These are phyloP conservation scores for Coturnix japonica DNA, from an alignment of 2,113 vertebrate species.

Conservation along the genomic window DNA sequence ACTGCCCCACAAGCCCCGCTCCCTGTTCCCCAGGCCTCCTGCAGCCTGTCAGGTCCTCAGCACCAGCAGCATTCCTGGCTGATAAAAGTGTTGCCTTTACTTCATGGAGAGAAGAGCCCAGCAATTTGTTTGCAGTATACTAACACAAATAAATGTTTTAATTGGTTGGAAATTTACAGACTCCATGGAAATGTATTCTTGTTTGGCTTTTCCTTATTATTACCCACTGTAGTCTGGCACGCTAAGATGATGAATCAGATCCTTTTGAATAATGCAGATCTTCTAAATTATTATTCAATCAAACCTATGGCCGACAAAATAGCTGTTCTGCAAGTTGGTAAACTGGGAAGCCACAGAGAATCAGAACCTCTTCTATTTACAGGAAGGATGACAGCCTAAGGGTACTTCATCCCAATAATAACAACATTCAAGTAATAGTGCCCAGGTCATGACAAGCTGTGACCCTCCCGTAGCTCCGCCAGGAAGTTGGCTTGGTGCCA, in stretches of 20 bases:
- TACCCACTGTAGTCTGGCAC: background rate
- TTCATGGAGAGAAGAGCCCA: accelerated
- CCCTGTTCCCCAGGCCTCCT: background rate
- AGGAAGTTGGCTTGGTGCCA: constrained; percentile 86
- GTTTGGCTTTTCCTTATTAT: constrained; percentile 27
- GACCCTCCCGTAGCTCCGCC: constrained; percentile 83
- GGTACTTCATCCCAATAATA: constrained; percentile 88
- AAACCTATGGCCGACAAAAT: constrained; percentile 44
- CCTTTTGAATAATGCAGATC: background rate
- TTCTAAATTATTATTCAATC: constrained; percentile 45
- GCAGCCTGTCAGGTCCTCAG: background rate
- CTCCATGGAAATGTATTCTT: background rate
- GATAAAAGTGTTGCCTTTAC: background rate
- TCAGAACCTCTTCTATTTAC: constrained; percentile 67
- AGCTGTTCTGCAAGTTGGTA: constrained; percentile 66
- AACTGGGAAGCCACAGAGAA: constrained; percentile 65
- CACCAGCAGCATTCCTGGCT: background rate
- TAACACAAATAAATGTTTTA: background rate
- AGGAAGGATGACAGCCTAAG: constrained; percentile 83
- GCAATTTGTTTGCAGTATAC: background rate
- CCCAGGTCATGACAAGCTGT: constrained; percentile 86
- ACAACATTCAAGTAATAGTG: constrained; percentile 90
- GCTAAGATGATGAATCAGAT: constrained; percentile 12
- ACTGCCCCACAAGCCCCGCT: background rate
- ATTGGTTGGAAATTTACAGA: background rate